Conservation (phyloP, 2,888 invertebrate species). For the Nomada flava region DNA sequence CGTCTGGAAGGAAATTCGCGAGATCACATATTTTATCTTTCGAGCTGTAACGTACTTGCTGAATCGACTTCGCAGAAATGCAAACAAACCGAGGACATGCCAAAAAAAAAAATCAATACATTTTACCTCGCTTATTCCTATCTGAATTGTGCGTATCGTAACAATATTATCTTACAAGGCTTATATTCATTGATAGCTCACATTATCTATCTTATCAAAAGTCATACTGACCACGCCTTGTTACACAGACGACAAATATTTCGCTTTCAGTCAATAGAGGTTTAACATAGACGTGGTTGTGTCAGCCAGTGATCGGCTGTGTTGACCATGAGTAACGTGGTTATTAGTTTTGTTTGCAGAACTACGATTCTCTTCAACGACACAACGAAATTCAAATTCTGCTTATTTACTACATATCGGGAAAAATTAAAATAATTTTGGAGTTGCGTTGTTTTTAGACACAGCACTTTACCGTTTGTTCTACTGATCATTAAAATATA, state of each 20-base stretch:
- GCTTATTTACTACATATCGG: no score
- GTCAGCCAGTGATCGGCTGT: neutral
- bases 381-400: neutral
- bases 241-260: constrained; percentile 14
- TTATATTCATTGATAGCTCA: constrained; percentile 18
- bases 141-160: constrained; percentile 12
- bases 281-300: neutral
- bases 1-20: neutral
- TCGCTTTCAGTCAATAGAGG: neutral
- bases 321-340: neutral
- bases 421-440: no score
- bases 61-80: neutral
- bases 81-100: constrained; percentile 3
- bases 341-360: neutral
- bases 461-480: no score
- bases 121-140: constrained; percentile 12
- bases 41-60: constrained; percentile 5
- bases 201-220: constrained; percentile 24
- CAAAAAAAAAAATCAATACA: constrained; percentile 11
- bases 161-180: constrained; percentile 8
- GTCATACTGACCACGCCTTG: constrained; percentile 22
- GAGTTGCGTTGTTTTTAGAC: no score
- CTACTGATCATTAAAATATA: no score
- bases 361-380: neutral
- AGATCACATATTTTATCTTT: neutral